These are phyloP conservation scores for Haliclona indistincta DNA, from an alignment of 37 sponge, comb jelly and placozoan genomes.

Conservation along the genomic window DNA sequence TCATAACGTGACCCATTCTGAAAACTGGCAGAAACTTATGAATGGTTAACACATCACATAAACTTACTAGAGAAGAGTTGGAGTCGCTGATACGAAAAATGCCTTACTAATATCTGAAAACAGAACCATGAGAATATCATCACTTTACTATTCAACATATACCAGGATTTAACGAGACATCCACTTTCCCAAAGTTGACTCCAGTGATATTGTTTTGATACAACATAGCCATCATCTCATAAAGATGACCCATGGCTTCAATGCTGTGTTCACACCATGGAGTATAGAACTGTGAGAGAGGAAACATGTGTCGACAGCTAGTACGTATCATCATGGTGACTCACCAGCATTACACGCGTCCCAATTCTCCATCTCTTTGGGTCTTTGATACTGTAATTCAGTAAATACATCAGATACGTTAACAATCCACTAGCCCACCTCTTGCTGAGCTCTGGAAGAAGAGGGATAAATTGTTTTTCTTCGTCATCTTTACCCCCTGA, in stretches of 20 bases:
- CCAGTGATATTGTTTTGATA: constrained; percentile 36
- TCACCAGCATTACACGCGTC: neutral
- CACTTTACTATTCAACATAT: neutral
- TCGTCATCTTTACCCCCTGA: neutral
- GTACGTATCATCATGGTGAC: no score
- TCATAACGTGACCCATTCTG: constrained; percentile 3
- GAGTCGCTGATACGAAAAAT: constrained; percentile 39
- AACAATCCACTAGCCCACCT: neutral
- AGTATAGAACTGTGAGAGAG: constrained; percentile 60
- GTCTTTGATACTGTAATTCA: neutral
- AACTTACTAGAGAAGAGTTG: constrained; percentile 54
- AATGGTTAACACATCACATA: neutral
- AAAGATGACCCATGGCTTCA: constrained; percentile 25
- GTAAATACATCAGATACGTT: neutral
- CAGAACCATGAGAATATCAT: neutral
- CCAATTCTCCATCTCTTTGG: constrained; percentile 5
- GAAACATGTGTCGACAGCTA: no score
- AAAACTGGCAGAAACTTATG: neutral
- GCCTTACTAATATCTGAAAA: constrained; percentile 40
- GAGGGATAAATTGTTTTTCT: no score
- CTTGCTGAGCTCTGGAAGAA: neutral
- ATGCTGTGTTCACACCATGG: constrained; percentile 67
- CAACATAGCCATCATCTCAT: constrained; percentile 26
- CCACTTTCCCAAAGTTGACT: constrained; percentile 42
- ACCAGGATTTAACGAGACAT: constrained; percentile 55